Percentiles rank a stretch among this genome's conserved stretches.
Evolutionary conservation across 2,797 vertebrate species (phyloP).

Genomic region (Phrynocephalus vlangalii): DNA sequence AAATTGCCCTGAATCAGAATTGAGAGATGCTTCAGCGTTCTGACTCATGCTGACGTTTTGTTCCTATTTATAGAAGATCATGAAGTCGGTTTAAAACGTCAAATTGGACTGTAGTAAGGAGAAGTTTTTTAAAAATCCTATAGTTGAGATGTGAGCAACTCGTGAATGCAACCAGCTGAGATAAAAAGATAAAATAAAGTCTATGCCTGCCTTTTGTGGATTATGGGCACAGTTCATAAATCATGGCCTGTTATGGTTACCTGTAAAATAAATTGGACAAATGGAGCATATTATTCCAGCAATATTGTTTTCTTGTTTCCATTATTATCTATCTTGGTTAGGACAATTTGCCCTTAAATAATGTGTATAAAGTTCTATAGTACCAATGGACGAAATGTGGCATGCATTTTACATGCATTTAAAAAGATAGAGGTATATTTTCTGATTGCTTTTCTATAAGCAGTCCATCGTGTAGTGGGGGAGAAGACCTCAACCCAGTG

Average conservation of each 20-base stretch:
- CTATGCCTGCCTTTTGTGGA: not conserved
- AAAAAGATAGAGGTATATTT: not conserved
- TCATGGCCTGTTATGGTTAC: not conserved
- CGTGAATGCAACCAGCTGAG: not conserved
- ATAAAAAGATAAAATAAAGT: conserved; percentile 10
- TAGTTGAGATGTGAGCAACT: not conserved
- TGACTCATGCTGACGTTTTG: not conserved
- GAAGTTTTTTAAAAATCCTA: not conserved
- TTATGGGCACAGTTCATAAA: not conserved
- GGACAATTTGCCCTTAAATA: not conserved
- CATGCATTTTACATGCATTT: not conserved
- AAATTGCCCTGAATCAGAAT: conserved; percentile 11
- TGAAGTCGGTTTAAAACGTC: conserved; percentile 14
- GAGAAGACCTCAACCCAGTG: too few species aligned
- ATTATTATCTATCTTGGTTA: not conserved
- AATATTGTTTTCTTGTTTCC: not conserved
- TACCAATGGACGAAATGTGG: not conserved
- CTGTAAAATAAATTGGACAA: not conserved
- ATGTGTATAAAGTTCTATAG: not conserved
- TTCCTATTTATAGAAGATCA: conserved; percentile 29
- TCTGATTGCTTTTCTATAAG: too few species aligned
- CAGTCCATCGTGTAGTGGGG: too few species aligned
- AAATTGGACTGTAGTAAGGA: conserved; percentile 29
- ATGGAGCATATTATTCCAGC: not conserved
- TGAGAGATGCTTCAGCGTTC: not conserved